Base-by-base conservation (phyloP, 2,888 invertebrate species). In the Gastracanthus pulcherrimus region DNA sequence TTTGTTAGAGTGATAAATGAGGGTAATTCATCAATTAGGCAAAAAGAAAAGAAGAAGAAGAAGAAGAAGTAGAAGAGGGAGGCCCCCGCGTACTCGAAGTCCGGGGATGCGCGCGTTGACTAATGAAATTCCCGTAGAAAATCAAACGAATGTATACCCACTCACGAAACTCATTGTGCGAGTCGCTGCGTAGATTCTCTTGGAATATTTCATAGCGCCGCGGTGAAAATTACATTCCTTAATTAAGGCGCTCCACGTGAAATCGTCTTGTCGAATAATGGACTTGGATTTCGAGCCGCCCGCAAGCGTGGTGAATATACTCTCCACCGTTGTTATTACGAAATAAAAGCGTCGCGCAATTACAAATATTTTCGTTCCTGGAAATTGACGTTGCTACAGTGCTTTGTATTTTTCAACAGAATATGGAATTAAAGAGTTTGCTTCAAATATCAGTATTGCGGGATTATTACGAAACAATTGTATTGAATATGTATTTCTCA, bases 111-210 rank as follows among this genome's bases (percentile, higher is more conserved):
- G 9, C 13, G 2, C 7, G 41, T 34, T 41, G 71, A 66, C 58
- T 72, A 66, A 72, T 79, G 71, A 51, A 70, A 78, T 78, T 76
- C 38, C 13, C 55, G 48, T 19, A 64, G 71, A 64, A 71, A 70
- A 55, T 71, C 71, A 51, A 70, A 78, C 70, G 64, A 76, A 60
- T 58, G 4, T 69, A 34, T 55, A 66, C 31, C 19, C 23, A 31
- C 29, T 38, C 31, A 36, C 45, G 31, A 48, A 51, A 55, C 13
- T 76, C 38, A 66, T 75, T 48, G 48, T 34, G 51, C 9, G 5
- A 16, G 9, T 31, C 6, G 26, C 16, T 0, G 31, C 3, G 5
- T 23, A 62, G 38, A 60, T 31, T 26, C 55, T 38, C 26, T 48
- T 4, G 36, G 23, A 62, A 62, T 72, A 64, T 78, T 71, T 71